Base-by-base conservation (phyloP, 2,113 vertebrate genomes). In the Myotis yumanensis region DNA sequence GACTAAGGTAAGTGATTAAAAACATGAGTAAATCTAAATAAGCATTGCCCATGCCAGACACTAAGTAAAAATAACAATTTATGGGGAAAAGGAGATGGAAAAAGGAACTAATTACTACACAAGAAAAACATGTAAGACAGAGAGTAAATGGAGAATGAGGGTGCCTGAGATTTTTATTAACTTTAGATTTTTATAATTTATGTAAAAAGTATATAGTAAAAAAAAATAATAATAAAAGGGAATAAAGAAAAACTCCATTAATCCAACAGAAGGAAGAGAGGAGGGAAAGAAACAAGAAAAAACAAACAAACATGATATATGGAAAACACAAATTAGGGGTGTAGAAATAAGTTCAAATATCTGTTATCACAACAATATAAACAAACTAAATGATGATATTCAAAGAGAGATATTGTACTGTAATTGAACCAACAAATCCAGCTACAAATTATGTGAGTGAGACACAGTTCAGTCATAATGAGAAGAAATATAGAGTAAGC, bases 291-390 rank as follows among this genome's bases (percentile, higher is more conserved):
- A 68, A 66, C 3, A 37, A 89, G 73, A 12, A 64, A 51, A 77
- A 94, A 46, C 46, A 89, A 37, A 43, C 43, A 23, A 68, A 4
- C 30, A 92, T 52, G 11, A 69, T 68, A 91, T 77, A 35, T 20
- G 14, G 43, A 95, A 88, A 87, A 93, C 11, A 62, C 25, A 95
- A 90, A 88, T 64, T 75, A 91, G 57, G 54, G 51, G 75, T 79
- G 14, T 22, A 93, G 46, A 73, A 76, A 64, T 86, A 57, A 81
- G 3, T 83, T 66, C 68, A 93, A 51, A 59, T 64, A 62, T 25
- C 12, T 71, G 11, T 68, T 71, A 87, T 80, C 28, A 75, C 10
- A 62, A 54, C 22, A 91, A 89, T 73, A 12, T 82, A 77, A 91
- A 59, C 25, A 73, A 88, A 76, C 76, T 79, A 40, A 80, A 23